Evolutionary conservation across 92 coral and sea anemone genomes (phyloP).

Genomic region (Umimayanthus chanpuru): DNA sequence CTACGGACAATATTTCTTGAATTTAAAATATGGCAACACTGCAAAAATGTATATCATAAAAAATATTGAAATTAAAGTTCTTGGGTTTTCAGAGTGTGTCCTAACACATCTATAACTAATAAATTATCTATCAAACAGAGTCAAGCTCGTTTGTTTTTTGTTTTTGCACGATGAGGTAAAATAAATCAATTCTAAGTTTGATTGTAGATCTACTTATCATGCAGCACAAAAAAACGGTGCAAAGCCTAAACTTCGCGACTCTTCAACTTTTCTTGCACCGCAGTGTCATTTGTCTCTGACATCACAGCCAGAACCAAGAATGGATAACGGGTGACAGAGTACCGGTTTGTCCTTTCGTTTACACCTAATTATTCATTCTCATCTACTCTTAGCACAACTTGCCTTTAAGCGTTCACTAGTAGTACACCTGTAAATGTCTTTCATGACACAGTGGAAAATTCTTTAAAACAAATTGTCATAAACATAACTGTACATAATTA

Average conservation of each 20-base stretch:
- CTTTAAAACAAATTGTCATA: too few relatives aligned
- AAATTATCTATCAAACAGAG: neutral
- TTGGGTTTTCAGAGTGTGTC: neutral
- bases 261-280: too few relatives aligned
- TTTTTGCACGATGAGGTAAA: neutral
- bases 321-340: neutral
- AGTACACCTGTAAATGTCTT: too few relatives aligned
- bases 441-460: too few relatives aligned
- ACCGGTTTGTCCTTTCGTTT: too few relatives aligned
- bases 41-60: neutral
- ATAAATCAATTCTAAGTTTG: neutral
- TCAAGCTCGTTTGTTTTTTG: too few relatives aligned
- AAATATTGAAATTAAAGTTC: too few relatives aligned
- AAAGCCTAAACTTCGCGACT: neutral
- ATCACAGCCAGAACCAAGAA: neutral
- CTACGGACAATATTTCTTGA: neutral
- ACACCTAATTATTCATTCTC: neutral
- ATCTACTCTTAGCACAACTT: neutral
- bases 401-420: too few relatives aligned
- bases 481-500: too few relatives aligned
- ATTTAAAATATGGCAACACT: neutral
- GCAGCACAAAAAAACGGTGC: neutral
- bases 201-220: neutral
- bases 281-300: neutral
- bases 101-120: neutral